Base-by-base conservation (phyloP, 2,797 vertebrate species). In the Sternarchorhynchus goeldii region DNA sequence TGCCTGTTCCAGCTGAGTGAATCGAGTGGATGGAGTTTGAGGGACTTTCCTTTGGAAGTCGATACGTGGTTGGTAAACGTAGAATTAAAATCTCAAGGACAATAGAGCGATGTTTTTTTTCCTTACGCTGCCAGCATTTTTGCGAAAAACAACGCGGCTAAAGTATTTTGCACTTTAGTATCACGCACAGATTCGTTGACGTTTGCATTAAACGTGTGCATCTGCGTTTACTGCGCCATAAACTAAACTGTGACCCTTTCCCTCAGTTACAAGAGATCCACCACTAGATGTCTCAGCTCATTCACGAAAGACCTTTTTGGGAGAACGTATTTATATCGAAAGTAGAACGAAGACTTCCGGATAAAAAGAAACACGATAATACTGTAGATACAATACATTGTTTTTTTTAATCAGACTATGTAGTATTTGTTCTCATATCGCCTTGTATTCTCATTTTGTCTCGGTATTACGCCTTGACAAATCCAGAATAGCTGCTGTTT, bases 21-120 rank as follows among this genome's bases (percentile, higher is more conserved):
- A 14, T 14, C 1, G 45, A 2, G 12, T 25, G 34, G 50, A 31
- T 31, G 80, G 77, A 77, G 29, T 84, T 20, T 60, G 56, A 58
- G 83, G 83, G 81, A 82, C 78, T 84, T 84, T 82, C 81, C 75
- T 77, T 25, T 66, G 5, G 55, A 71, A 67, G 32, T 39, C 12
- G 6, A 56, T 18, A 56, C 16, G 29, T 59, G 45, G 58, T 74
- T n/a, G 6, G 68, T 76, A 60, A 69, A 70, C 45, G 57, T 53
- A 67, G 36, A 71, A 56, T 55, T n/a, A 39, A 16, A 67, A 66
- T 70, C 34, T 55, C 16, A 55, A 39, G 0, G 34, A 10, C 18
- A 55, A 45, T 1, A 25, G 25, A 25, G 25, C 25, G 31, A 1
- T n/a, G 34, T 14, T 6, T 0, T 36, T 2, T 10, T 45, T 75